Percentiles rank a stretch among this genome's conserved stretches.
These are phyloP conservation scores for Agrochola litura DNA, from an alignment of 2,888 invertebrate species.

Conservation along the genomic window DNA sequence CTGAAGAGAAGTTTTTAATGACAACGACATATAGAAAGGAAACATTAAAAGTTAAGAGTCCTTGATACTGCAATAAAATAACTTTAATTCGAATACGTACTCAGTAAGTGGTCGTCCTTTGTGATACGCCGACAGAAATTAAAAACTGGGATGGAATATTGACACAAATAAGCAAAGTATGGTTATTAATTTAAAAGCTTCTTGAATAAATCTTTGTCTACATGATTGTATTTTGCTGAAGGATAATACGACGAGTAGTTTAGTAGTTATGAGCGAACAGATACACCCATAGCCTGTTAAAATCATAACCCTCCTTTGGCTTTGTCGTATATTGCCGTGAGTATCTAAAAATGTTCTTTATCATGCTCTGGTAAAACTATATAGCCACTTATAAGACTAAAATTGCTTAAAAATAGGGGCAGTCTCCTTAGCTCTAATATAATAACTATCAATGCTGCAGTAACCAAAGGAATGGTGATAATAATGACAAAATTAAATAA, in stretches of 20 bases:
- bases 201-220: not conserved
- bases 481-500: no score
- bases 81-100: slow-evolving; percentile 12
- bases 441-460: not conserved
- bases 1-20: slow-evolving; percentile 10
- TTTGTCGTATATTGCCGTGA: not conserved
- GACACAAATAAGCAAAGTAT: not conserved
- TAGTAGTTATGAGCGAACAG: not conserved
- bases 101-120: slow-evolving; percentile 28
- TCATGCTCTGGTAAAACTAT: no score
- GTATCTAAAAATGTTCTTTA: not conserved
- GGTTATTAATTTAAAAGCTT: not conserved
- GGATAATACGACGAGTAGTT: not conserved
- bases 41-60: slow-evolving; percentile 35
- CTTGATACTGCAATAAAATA: slow-evolving; percentile 36
- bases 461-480: no score
- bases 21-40: slow-evolving; percentile 15
- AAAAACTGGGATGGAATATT: slow-evolving; percentile 27
- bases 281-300: not conserved
- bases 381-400: no score
- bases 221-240: not conserved
- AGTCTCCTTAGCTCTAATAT: not conserved
- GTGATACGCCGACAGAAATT: slow-evolving; percentile 35
- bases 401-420: no score
- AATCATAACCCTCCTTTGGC: not conserved